Conservation (phyloP, 2,113 vertebrate species). For the Rhombomys opimus region DNA sequence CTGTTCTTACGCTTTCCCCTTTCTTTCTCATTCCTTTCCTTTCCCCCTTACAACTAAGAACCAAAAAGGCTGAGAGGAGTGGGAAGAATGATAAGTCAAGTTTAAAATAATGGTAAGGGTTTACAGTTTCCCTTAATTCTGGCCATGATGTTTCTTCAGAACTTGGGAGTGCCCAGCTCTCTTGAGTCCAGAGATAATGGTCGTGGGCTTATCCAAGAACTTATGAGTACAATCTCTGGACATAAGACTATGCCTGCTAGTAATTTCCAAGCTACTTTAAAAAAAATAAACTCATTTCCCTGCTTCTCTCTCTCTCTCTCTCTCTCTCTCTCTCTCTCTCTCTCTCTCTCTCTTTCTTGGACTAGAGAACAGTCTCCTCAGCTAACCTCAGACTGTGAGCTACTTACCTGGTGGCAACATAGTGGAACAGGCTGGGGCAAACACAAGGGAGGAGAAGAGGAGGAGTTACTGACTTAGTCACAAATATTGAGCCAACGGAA, state of each 20-base stretch:
- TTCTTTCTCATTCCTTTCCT: not conserved
- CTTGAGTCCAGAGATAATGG: not conserved
- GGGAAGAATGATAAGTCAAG: not conserved
- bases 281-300: not conserved
- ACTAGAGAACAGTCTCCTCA: not conserved
- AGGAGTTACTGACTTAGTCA: slow-evolving; percentile 57
- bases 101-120: not conserved
- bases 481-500: slow-evolving; percentile 22
- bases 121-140: slow-evolving; percentile 7
- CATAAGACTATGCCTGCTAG: not conserved
- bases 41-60: not conserved
- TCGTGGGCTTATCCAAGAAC: slow-evolving; percentile 16
- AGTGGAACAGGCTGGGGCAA: slow-evolving; percentile 29
- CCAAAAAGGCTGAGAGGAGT: not conserved
- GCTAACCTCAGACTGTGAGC: slow-evolving; percentile 18
- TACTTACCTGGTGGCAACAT: slow-evolving; percentile 38
- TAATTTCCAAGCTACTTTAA: not conserved
- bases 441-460: slow-evolving; percentile 49
- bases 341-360: slow-evolving; percentile 48
- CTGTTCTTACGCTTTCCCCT: not conserved
- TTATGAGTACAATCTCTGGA: slow-evolving; percentile 30
- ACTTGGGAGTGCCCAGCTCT: not conserved
- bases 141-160: not conserved
- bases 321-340: too few species aligned
- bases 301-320: slow-evolving; percentile 25